A percentile compares a stretch with the other conserved stretches of the same genome.
These are phyloP conservation scores for Epizoanthus scotinus DNA, from an alignment of 92 coral and sea anemone species.

Conservation along the genomic window DNA sequence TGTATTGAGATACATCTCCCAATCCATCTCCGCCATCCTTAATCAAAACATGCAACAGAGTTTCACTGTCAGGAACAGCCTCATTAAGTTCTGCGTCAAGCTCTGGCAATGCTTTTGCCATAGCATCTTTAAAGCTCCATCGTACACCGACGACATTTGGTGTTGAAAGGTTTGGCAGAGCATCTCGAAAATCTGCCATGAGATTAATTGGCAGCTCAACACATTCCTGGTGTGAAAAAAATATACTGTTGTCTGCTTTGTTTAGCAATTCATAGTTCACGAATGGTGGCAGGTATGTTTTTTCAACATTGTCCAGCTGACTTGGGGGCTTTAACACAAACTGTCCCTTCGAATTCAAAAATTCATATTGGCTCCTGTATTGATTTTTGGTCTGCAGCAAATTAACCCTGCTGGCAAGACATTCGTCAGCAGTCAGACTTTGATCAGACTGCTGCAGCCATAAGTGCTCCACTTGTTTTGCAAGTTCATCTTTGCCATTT, in stretches of 20 bases:
- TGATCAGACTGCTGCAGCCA: conserved; percentile 35
- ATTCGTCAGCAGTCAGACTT: conserved; percentile 26
- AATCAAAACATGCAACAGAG: conserved; percentile 12
- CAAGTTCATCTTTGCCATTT: conserved; percentile 25
- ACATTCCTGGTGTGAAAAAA: no score
- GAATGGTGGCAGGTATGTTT: conserved; percentile 38
- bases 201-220: no score
- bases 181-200: no score
- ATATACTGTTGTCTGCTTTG: no score
- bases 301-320: conserved; percentile 9
- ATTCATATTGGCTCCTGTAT: conserved; percentile 39
- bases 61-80: not conserved
- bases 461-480: conserved; percentile 20
- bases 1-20: conserved; percentile 37
- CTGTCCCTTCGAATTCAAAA: not conserved
- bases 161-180: not conserved
- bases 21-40: conserved; percentile 50
- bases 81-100: not conserved
- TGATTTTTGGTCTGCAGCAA: conserved; percentile 43
- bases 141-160: conserved; percentile 38
- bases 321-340: conserved; percentile 9
- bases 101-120: conserved; percentile 21
- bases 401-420: conserved; percentile 39
- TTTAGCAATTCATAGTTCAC: conserved; percentile 15
- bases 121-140: conserved; percentile 31